Conservation (phyloP, 2,797 vertebrate species). For the Botia kubotai region DNA sequence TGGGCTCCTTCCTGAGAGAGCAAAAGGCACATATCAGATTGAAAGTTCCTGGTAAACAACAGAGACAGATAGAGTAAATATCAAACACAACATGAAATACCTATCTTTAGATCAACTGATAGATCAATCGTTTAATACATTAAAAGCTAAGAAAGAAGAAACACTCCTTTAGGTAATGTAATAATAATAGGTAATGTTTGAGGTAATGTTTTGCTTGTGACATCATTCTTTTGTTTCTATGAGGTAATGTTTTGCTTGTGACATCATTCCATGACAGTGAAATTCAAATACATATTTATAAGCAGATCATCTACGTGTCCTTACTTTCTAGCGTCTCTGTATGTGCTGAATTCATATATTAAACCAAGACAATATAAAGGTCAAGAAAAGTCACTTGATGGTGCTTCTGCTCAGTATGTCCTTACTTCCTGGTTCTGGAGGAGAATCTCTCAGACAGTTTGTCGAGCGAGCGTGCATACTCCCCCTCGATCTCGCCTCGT, state of each 20-base stretch:
- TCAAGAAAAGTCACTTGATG: not conserved
- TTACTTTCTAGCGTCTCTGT: not conserved
- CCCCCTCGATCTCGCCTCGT: conserved; percentile 79
- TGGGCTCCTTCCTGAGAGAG: conserved; percentile 74
- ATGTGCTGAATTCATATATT: not conserved
- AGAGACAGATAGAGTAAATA: not conserved
- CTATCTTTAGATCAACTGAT: not conserved
- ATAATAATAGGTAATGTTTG: too few species aligned
- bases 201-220: too few species aligned
- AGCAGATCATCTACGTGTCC: not conserved
- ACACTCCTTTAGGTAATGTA: too few species aligned
- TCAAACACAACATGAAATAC: too few species aligned
- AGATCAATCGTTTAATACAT: not conserved
- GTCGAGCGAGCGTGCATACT: conserved; percentile 79
- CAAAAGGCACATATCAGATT: not conserved
- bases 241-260: too few species aligned
- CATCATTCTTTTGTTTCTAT: too few species aligned
- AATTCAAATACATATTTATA: too few species aligned
- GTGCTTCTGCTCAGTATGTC: not conserved
- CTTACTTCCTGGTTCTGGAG: conserved; percentile 75
- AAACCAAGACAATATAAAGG: not conserved
- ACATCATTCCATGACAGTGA: too few species aligned
- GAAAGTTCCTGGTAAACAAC: not conserved
- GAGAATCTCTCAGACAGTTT: conserved; percentile 77
- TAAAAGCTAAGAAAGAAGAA: not conserved